Evolutionary conservation across 2,888 invertebrate species (phyloP), one percentile per base, ranked within the genome.

Genomic region (Alcis repandata): DNA sequence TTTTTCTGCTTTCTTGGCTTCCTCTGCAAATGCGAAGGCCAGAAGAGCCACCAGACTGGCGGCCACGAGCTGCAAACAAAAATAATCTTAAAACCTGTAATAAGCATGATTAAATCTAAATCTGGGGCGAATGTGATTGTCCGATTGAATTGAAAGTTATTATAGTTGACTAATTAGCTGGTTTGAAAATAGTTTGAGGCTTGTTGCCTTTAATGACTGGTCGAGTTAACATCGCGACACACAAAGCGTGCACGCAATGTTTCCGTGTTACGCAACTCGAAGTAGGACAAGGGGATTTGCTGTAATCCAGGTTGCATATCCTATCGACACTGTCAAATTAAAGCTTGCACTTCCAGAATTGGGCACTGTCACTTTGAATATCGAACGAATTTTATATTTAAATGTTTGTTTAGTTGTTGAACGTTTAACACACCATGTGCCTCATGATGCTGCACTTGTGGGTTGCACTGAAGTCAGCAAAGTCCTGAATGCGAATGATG

Each of bases 1-100:
- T 76, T 90, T 93, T 91, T 94, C 94, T 87, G 94, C 89, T 85
- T 93, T 88, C 86, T 94, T 94, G 78, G 92, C 92, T 78, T 94
- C 94, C 84, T 94, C 95, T 70, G 94, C 95, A 68, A 94, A 82
- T 72, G 94, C 92, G 86, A 92, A 87, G 87, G 95, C 94, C 82
- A 95, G 83, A 80, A 95, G 90, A 89, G 94, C 94, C 93, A 95
- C 94, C 91, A 95, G 95, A 92, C 95, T 91, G 91, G 94, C 90
- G 89, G 93, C 93, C 91, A 94, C 93, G 89, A 94, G 92, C 94
- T 94, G 90, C 53, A 74, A 87, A 75, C 79, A 79, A 79, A 79
- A 67, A 27, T 65, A 70, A 68, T 54, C 54, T 67, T 59, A 36
- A 22, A 11, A 51, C 20, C 32, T 56, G 11, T 6, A 8, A 33